Percentiles rank a stretch among this genome's conserved stretches.
Conservation (phyloP, 92 coral and sea anemone species). For the Scolanthus callimorphus region DNA sequence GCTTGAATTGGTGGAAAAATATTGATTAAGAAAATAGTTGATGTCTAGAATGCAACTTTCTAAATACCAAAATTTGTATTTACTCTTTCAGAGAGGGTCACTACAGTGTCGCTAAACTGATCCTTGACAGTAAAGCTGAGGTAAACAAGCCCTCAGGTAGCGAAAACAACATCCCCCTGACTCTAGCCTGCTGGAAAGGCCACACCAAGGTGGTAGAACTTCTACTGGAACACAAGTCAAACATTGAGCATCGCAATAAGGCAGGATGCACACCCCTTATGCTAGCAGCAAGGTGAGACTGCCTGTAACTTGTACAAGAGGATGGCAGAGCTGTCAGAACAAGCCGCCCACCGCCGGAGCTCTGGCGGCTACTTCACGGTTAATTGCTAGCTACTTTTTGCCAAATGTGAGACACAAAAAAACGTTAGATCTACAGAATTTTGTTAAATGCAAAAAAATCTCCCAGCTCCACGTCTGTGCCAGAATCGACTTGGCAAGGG, state of each 20-base stretch:
- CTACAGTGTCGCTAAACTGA: conserved; percentile 94
- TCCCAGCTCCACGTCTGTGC: too few relatives aligned
- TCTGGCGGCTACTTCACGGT: too few relatives aligned
- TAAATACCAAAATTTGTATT: neutral
- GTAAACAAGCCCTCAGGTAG: conserved; percentile 98
- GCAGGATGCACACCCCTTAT: conserved; percentile 98
- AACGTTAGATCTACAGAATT: too few relatives aligned
- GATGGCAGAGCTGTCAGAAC: too few relatives aligned
- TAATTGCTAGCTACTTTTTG: too few relatives aligned
- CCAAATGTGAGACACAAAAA: too few relatives aligned
- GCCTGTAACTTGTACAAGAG: too few relatives aligned
- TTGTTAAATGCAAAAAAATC: too few relatives aligned
- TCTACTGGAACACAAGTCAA: conserved; percentile 87
- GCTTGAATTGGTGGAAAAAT: too few relatives aligned
- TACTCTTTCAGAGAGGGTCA: conserved; percentile 85
- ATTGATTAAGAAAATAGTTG: too few relatives aligned
- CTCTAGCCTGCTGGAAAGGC: conserved; percentile 99
- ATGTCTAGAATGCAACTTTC: neutral
- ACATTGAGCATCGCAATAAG: conserved; percentile 96
- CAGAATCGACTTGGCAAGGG: too few relatives aligned
- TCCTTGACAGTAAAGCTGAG: conserved; percentile 93
- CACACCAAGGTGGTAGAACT: conserved; percentile 95
- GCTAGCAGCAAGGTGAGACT: conserved; percentile 97
- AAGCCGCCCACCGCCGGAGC: too few relatives aligned
- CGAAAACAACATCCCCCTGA: conserved; percentile 95